These are phyloP conservation scores for Dendroctonus ponderosae DNA, from an alignment of 1,140 invertebrate genomes.

Conservation along the genomic window DNA sequence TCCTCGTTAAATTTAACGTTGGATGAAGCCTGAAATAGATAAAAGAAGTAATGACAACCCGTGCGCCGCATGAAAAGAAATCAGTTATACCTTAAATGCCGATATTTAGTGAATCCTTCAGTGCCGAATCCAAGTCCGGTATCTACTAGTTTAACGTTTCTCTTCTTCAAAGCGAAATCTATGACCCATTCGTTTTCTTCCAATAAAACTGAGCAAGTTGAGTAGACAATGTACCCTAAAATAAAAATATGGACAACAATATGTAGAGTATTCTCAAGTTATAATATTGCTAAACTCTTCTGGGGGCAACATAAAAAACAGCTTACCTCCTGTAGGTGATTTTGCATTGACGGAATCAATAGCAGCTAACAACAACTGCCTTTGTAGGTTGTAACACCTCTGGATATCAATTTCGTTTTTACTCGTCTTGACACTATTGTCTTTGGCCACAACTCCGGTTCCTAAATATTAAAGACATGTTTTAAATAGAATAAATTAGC, in stretches of 20 bases:
- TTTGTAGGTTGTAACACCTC: slow-evolving; percentile 89
- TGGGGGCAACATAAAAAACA: too few species aligned
- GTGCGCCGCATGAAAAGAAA: too few species aligned
- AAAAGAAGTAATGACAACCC: too few species aligned
- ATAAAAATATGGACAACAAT: not conserved
- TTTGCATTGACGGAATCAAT: slow-evolving; percentile 95
- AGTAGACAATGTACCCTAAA: slow-evolving; percentile 85
- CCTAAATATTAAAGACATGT: slow-evolving; percentile 48
- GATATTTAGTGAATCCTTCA: slow-evolving; percentile 90
- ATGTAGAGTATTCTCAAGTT: not conserved
- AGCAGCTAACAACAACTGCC: slow-evolving; percentile 89
- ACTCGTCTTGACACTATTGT: slow-evolving; percentile 90
- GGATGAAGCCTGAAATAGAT: slow-evolving; percentile 80
- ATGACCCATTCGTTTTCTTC: slow-evolving; percentile 99
- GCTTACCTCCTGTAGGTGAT: slow-evolving; percentile 78
- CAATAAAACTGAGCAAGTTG: slow-evolving; percentile 95
- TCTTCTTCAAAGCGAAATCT: slow-evolving; percentile 91
- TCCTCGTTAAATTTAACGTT: slow-evolving; percentile 80
- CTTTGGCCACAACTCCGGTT: slow-evolving; percentile 98
- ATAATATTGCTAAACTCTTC: too few species aligned
- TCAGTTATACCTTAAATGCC: slow-evolving; percentile 53
- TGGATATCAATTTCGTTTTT: slow-evolving; percentile 91
- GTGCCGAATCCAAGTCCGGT: slow-evolving; percentile 94
- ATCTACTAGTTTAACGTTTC: slow-evolving; percentile 90
- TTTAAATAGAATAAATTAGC: too few species aligned